phyloP scores from a whole-genome alignment of 2,888 invertebrate species.

The Rhorus exstirpatorius region DNA sequence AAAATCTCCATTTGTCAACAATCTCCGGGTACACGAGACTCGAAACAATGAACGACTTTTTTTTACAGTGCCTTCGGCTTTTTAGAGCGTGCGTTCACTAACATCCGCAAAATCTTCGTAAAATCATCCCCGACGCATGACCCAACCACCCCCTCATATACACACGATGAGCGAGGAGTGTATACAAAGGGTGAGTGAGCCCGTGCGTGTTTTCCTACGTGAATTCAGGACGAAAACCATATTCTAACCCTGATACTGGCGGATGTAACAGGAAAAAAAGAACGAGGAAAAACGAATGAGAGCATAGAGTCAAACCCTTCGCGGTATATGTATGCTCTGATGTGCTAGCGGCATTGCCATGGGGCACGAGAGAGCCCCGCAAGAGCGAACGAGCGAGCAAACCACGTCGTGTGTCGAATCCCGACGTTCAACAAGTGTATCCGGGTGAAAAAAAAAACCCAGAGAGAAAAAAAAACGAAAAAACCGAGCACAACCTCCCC shows the following conservation, averaged over 20 bases:
- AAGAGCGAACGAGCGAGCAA: conserved; percentile 73
- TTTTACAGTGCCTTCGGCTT: conserved; percentile 12
- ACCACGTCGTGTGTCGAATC: conserved; percentile 70
- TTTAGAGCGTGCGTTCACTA: conserved; percentile 27
- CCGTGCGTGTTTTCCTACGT: conserved; percentile 76
- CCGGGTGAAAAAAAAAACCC: conserved; percentile 79
- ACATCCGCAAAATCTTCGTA: conserved; percentile 80
- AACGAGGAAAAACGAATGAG: conserved; percentile 74
- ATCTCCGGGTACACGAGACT: conserved; percentile 9
- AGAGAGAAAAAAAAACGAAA: conserved; percentile 54
- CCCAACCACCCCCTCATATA: conserved; percentile 43
- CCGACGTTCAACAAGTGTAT: conserved; percentile 85
- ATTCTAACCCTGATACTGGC: conserved; percentile 78
- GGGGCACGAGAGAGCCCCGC: conserved; percentile 71
- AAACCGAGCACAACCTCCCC: conserved; percentile 75
- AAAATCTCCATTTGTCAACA: conserved; percentile 53
- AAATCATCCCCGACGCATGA: conserved; percentile 79
- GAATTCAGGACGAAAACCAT: conserved; percentile 80
- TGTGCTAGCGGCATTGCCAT: conserved; percentile 67
- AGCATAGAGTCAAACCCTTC: conserved; percentile 63
- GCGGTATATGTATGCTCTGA: conserved; percentile 36
- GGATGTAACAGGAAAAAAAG: conserved; percentile 65
- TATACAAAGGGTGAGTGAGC: conserved; percentile 11
- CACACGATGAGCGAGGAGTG: conserved; percentile 18
- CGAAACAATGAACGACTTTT: conserved; percentile 21